A percentile compares a stretch with the other conserved stretches of the same genome.
Conservation (phyloP, 1,140 invertebrate genomes). For the Tetramorium simillimum region DNA sequence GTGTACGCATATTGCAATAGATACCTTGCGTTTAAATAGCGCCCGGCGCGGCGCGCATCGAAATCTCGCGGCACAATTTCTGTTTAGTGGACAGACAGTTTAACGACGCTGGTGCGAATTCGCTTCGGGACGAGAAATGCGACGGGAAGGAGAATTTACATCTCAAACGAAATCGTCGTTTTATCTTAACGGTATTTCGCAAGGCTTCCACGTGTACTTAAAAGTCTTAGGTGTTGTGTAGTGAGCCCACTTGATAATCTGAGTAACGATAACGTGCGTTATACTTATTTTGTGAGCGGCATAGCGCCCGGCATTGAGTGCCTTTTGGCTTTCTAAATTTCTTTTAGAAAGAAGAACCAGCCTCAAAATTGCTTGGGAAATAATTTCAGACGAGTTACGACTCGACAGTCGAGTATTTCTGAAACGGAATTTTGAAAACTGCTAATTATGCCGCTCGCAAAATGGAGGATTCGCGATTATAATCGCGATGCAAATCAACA, state of each 20-base stretch:
- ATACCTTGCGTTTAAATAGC: background rate
- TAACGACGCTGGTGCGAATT: background rate
- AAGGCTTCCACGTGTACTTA: constrained; percentile 10
- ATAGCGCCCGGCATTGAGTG: background rate
- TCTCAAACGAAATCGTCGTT: background rate
- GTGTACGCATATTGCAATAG: background rate
- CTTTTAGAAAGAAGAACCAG: background rate
- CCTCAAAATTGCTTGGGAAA: background rate
- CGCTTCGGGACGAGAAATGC: background rate
- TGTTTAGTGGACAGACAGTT: too few species aligned
- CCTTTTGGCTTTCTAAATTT: too few species aligned
- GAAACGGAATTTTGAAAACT: background rate
- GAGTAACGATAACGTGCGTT: background rate
- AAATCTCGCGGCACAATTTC: background rate
- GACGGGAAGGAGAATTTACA: background rate
- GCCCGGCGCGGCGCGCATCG: background rate
- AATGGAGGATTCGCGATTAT: background rate
- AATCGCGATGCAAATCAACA: background rate
- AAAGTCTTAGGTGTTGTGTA: background rate
- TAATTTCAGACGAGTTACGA: background rate
- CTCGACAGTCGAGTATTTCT: background rate
- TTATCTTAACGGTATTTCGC: background rate
- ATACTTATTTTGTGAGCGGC: background rate
- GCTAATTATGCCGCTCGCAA: background rate
- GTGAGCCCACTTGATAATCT: constrained; percentile 7